Conservation (phyloP, 2,113 vertebrate species). For the Psilopogon haemacephalus region DNA sequence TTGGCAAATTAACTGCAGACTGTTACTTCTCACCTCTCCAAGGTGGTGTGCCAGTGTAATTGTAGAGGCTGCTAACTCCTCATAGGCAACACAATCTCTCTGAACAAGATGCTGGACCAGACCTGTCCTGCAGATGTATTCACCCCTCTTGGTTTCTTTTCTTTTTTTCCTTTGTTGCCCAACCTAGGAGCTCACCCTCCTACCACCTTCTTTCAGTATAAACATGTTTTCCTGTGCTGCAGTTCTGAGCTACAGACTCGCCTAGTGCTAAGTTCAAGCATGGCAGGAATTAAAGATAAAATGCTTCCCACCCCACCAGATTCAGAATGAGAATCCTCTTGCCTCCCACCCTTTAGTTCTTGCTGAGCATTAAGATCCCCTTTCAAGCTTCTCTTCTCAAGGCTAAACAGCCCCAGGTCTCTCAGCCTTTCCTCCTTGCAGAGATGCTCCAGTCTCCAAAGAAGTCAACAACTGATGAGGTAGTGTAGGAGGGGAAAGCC, state of each 20-base stretch:
- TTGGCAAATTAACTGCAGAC: conserved; percentile 27
- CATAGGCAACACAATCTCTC: background rate
- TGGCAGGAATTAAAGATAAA: background rate
- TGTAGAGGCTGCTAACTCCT: background rate
- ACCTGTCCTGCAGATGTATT: conserved; percentile 20
- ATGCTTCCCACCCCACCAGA: no score
- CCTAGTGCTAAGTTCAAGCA: background rate
- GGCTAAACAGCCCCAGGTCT: no score
- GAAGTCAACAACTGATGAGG: background rate
- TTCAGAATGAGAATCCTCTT: no score
- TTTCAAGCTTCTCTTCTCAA: no score
- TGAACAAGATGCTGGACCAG: conserved; percentile 6
- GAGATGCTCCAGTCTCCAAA: background rate
- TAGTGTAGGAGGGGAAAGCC: background rate
- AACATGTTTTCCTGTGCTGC: background rate
- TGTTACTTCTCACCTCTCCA: conserved; percentile 24
- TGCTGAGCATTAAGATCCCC: no score
- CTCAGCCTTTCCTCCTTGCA: background rate
- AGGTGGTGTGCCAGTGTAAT: background rate
- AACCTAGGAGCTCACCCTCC: background rate
- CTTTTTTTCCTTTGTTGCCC: background rate
- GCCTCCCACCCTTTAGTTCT: no score
- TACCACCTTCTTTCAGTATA: background rate
- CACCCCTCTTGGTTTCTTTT: background rate
- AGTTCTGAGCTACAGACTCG: background rate